A percentile compares a stretch with the other conserved stretches of the same genome.
Conservation (phyloP, 2,888 invertebrate genomes). For the Diplazon laetatorius region DNA sequence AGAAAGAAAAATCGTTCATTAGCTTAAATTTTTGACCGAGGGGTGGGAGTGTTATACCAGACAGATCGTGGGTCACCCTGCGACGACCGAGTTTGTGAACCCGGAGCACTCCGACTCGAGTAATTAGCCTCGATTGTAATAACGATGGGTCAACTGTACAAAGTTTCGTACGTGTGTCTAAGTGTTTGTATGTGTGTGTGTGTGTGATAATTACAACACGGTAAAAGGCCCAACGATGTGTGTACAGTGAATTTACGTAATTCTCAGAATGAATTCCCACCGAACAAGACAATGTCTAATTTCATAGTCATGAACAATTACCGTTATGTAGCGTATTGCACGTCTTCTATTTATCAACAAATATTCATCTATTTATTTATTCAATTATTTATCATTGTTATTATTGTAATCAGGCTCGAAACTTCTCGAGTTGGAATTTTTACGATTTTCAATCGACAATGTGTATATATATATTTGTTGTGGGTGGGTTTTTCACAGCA, state of each 20-base stretch:
- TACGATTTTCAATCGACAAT: too few relatives aligned
- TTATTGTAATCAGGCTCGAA: too few relatives aligned
- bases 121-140: constrained; percentile 38
- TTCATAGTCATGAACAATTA: constrained; percentile 46
- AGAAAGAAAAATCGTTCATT: background rate
- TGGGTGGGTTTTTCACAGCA: too few relatives aligned
- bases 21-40: background rate
- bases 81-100: constrained; percentile 18
- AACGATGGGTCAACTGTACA: background rate
- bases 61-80: background rate
- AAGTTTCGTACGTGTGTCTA: background rate
- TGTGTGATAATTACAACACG: constrained; percentile 32
- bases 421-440: too few relatives aligned
- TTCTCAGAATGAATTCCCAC: constrained; percentile 31
- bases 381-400: too few relatives aligned
- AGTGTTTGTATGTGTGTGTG: background rate
- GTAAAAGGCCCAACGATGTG: background rate
- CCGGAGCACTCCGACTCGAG: constrained; percentile 12
- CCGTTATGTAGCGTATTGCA: constrained; percentile 1
- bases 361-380: too few relatives aligned
- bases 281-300: constrained; percentile 53
- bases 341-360: too few relatives aligned
- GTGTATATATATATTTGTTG: too few relatives aligned
- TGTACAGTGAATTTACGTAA: constrained; percentile 44
- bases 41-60: background rate